Percentiles rank a stretch among this genome's conserved stretches.
Evolutionary conservation across 2,113 vertebrate species (phyloP).

Genomic region (Dicaeum eximium): DNA sequence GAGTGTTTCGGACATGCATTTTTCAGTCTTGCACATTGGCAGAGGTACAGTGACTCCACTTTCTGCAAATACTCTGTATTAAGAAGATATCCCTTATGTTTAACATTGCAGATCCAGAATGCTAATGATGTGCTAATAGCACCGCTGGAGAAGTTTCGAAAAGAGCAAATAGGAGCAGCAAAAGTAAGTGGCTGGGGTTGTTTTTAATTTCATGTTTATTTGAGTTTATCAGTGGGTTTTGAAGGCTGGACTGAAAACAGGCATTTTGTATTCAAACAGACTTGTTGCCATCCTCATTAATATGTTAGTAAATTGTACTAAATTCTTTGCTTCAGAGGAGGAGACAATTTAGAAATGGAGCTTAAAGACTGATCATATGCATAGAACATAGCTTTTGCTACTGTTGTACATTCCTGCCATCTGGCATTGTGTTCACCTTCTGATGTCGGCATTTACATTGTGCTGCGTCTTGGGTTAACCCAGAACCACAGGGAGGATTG

Average conservation of each 20-base stretch:
- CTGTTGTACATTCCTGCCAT: background rate
- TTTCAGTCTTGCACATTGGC: background rate
- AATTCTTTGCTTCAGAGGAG: background rate
- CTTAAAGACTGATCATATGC: background rate
- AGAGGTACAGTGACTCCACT: background rate
- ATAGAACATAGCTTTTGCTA: background rate
- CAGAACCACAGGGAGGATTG: background rate
- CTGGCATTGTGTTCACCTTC: background rate
- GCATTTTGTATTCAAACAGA: background rate
- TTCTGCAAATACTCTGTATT: background rate
- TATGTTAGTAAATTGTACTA: background rate
- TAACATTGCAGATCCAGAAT: conserved; percentile 91
- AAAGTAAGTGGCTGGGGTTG: conserved; percentile 83
- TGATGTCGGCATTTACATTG: background rate
- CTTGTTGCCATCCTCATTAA: background rate
- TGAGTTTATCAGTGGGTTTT: conserved; percentile 6
- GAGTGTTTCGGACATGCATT: background rate
- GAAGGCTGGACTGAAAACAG: background rate
- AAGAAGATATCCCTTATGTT: conserved; percentile 46
- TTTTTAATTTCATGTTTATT: conserved; percentile 9
- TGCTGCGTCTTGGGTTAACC: background rate
- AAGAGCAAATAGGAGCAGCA: conserved; percentile 95
- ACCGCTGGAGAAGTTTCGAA: conserved; percentile 93
- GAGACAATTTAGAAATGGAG: background rate
- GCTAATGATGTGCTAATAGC: conserved; percentile 96